These are phyloP conservation scores for Chymomyza fuscimana DNA, from an alignment of 2,888 invertebrate species.

Conservation along the genomic window DNA sequence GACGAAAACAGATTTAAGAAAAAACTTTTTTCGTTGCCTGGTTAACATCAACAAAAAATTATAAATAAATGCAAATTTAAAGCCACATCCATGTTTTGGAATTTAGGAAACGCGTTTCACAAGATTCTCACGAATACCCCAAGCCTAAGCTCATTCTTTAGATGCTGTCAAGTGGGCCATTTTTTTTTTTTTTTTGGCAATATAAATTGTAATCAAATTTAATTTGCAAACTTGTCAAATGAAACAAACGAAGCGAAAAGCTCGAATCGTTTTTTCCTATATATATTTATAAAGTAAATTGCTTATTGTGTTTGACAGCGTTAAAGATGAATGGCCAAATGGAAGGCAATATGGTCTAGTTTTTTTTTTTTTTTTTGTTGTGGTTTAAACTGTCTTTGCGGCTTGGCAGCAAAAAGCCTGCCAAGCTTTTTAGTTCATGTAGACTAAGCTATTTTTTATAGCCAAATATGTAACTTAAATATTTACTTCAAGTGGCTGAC, in stretches of 20 bases:
- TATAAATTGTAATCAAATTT: background rate
- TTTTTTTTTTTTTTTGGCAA: background rate
- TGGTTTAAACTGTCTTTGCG: background rate
- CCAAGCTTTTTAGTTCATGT: background rate
- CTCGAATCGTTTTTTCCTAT: background rate
- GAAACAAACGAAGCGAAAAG: background rate
- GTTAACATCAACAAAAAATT: too few species aligned
- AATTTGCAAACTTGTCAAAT: background rate
- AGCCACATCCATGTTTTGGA: background rate
- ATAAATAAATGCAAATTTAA: too few species aligned
- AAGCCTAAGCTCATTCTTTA: background rate
- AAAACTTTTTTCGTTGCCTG: background rate
- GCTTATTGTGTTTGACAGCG: background rate
- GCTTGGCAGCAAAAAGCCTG: background rate
- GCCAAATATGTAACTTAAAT: too few species aligned
- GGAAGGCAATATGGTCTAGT: background rate
- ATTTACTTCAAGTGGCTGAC: too few species aligned
- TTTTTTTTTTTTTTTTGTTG: slow-evolving; percentile 5
- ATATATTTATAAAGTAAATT: background rate
- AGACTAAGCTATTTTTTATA: background rate
- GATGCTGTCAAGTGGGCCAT: background rate
- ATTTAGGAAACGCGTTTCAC: background rate
- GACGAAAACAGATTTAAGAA: background rate
- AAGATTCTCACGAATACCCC: background rate
- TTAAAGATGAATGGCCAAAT: background rate